Percentiles rank a stretch among this genome's conserved stretches.
These are phyloP conservation scores for Microcebus ravelobensis DNA, from an alignment of 2,113 vertebrate genomes.

Conservation along the genomic window DNA sequence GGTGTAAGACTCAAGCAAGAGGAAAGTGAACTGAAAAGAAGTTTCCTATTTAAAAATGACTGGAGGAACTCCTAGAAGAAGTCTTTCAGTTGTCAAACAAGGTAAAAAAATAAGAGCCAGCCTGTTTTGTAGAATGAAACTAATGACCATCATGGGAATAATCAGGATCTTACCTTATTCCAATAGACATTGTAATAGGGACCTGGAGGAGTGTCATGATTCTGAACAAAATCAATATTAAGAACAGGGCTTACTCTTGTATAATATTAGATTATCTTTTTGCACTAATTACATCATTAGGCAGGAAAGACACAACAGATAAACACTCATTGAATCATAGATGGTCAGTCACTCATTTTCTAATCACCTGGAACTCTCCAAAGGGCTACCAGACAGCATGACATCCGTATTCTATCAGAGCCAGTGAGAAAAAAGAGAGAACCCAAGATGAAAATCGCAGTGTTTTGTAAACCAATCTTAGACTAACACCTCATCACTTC, in stretches of 20 bases:
- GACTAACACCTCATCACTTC: neutral
- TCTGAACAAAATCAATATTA: neutral
- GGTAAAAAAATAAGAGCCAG: neutral
- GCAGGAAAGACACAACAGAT: neutral
- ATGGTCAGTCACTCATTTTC: too few species aligned
- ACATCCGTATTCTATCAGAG: neutral
- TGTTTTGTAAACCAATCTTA: neutral
- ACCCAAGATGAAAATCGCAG: neutral
- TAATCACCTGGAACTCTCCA: neutral
- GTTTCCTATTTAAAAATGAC: neutral
- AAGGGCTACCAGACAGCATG: neutral
- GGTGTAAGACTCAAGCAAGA: neutral
- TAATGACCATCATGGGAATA: neutral
- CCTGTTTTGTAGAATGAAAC: neutral
- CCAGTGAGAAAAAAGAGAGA: neutral
- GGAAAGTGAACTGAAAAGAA: neutral
- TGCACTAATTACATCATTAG: neutral
- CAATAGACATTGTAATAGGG: neutral
- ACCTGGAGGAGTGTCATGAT: neutral
- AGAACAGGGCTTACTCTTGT: neutral
- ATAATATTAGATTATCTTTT: neutral
- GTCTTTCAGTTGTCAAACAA: neutral
- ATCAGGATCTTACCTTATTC: fast-evolving
- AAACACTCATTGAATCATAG: neutral
- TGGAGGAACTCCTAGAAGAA: neutral